Conservation (phyloP, 1,140 invertebrate genomes). For the Apolygus lucorum region DNA sequence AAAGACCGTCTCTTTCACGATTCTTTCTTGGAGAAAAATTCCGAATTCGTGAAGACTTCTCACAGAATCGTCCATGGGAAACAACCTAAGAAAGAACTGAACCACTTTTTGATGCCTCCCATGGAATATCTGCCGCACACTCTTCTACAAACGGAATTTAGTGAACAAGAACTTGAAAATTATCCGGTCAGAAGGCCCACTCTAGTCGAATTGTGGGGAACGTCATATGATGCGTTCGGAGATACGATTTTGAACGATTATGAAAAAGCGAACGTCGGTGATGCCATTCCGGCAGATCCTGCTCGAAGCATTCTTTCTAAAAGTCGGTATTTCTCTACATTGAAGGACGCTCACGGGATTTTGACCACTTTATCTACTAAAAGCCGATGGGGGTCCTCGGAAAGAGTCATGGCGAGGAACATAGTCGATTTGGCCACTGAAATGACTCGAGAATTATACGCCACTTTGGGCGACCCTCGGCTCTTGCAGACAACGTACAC, state of each 20-base stretch:
- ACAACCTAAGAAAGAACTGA: not conserved
- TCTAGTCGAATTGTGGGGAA: slow-evolving; percentile 7
- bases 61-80: not conserved
- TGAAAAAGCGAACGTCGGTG: not conserved
- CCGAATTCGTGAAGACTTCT: not conserved
- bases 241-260: not conserved
- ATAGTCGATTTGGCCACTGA: not conserved
- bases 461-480: slow-evolving; percentile 12
- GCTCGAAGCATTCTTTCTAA: slow-evolving; percentile 5
- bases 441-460: slow-evolving; percentile 14
- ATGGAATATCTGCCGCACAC: slow-evolving; percentile 8
- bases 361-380: not conserved
- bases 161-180: not conserved
- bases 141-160: slow-evolving; percentile 5
- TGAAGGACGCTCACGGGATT: not conserved
- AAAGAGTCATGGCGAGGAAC: not conserved
- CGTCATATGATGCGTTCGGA: slow-evolving; percentile 3
- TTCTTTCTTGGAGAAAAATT: not conserved
- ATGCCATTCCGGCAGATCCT: not conserved
- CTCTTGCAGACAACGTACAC: not conserved
- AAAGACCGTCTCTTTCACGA: not conserved
- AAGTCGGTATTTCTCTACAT: slow-evolving; percentile 1
- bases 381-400: not conserved
- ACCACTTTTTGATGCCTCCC: slow-evolving; percentile 6
- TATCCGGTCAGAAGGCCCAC: not conserved